phyloP scores from a whole-genome alignment of 1,140 invertebrate genomes.

The Eubasilissa regina region DNA sequence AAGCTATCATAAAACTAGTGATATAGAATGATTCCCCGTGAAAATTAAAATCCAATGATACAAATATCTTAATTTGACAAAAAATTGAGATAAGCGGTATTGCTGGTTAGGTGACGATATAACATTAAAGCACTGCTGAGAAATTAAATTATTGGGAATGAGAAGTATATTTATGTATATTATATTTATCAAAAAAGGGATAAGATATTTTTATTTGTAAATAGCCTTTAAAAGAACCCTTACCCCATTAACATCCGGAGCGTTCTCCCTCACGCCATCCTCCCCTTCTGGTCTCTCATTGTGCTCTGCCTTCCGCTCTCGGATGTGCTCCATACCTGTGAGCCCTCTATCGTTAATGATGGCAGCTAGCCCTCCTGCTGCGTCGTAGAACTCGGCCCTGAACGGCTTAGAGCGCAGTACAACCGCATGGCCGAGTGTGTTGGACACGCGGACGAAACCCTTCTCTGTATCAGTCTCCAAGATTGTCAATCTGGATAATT shows the following conservation, averaged over 20 bases:
- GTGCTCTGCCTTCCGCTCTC: constrained; percentile 74
- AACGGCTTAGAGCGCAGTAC: constrained; percentile 85
- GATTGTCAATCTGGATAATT: constrained; percentile 66
- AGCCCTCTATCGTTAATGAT: constrained; percentile 91
- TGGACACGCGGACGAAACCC: constrained; percentile 71
- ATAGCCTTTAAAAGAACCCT: not conserved
- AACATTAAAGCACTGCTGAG: no score
- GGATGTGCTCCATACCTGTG: constrained; percentile 93
- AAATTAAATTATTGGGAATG: no score
- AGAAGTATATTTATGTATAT: no score
- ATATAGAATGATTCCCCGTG: no score
- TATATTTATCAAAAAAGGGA: no score
- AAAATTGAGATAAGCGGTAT: no score
- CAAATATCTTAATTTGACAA: no score
- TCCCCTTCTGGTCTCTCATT: constrained; percentile 60
- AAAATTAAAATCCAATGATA: no score
- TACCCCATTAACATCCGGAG: constrained; percentile 61
- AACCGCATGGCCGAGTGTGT: constrained; percentile 79
- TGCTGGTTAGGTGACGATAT: no score
- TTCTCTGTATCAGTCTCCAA: constrained; percentile 71
- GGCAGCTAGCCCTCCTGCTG: constrained; percentile 81
- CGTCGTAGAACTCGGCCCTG: constrained; percentile 86
- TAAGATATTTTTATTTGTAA: no score
- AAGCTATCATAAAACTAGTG: no score
- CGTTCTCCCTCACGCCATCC: constrained; percentile 62